Conservation (phyloP, 2,113 vertebrate species). For the Tonatia bakeri region DNA sequence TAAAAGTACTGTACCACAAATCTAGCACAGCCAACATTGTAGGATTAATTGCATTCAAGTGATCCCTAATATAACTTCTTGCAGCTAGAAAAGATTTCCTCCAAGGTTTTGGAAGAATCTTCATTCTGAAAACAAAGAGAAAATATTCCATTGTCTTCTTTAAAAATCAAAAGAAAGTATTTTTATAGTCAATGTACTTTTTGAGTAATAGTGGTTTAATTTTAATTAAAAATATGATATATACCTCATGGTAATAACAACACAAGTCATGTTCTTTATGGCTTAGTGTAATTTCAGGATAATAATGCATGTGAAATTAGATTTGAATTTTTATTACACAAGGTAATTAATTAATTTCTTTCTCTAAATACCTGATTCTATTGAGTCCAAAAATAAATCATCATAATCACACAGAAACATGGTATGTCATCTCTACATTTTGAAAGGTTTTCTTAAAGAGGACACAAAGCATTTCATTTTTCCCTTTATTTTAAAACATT, state of each 20-base stretch:
- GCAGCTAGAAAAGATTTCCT: constrained; percentile 83
- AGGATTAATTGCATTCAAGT: constrained; percentile 86
- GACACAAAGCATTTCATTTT: neutral
- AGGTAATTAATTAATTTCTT: neutral
- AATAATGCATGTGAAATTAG: neutral
- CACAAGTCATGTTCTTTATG: neutral
- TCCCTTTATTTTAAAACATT: neutral
- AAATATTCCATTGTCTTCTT: neutral
- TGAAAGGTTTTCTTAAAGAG: neutral
- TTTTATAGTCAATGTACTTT: neutral
- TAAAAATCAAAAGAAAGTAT: neutral
- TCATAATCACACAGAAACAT: neutral
- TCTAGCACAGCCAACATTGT: constrained; percentile 83
- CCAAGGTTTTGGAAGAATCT: constrained; percentile 88
- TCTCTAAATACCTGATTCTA: neutral
- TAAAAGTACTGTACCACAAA: constrained; percentile 86
- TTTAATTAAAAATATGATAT: constrained; percentile 3
- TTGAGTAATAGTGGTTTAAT: neutral
- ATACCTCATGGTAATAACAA: neutral
- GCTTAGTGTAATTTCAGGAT: neutral
- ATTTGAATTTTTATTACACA: neutral
- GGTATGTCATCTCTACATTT: neutral
- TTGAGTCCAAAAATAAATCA: neutral
- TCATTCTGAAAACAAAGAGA: constrained; percentile 78
- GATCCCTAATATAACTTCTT: constrained; percentile 77